phyloP scores from a whole-genome alignment of 2,113 vertebrate genomes.

The Fulmarus glacialis region DNA sequence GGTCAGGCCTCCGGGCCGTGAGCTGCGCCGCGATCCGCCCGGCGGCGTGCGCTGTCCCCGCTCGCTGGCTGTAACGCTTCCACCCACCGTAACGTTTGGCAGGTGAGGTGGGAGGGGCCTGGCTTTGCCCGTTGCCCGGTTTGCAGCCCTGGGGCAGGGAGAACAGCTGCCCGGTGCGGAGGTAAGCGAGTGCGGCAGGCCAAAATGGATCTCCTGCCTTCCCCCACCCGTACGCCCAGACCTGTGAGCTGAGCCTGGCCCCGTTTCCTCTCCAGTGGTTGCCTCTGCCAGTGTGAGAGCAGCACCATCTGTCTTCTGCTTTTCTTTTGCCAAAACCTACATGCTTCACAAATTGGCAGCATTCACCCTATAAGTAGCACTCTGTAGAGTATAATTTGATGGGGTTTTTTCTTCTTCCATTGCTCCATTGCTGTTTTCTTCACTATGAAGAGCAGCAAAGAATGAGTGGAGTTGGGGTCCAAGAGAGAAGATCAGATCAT shows the following conservation, averaged over 20 bases:
- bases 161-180: background rate
- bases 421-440: background rate
- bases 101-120: background rate
- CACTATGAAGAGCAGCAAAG: background rate
- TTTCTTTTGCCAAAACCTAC: rapidly evolving
- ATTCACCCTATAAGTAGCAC: background rate
- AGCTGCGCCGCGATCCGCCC: background rate
- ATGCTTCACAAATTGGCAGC: background rate
- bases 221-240: rapidly evolving
- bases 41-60: background rate
- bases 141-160: background rate
- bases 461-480: background rate
- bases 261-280: rapidly evolving
- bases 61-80: rapidly evolving
- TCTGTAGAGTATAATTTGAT: rapidly evolving
- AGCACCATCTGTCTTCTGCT: background rate
- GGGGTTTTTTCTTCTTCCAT: no score
- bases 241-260: background rate
- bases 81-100: background rate
- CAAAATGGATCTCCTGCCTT: background rate
- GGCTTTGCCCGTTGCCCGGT: background rate
- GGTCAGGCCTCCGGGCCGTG: background rate
- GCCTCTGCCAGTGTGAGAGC: background rate
- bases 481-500: background rate
- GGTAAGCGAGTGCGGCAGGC: background rate